Evolutionary conservation across 1,140 invertebrate species (phyloP), one percentile per base, ranked within the genome.

Genomic region (Capitella teleta): DNA sequence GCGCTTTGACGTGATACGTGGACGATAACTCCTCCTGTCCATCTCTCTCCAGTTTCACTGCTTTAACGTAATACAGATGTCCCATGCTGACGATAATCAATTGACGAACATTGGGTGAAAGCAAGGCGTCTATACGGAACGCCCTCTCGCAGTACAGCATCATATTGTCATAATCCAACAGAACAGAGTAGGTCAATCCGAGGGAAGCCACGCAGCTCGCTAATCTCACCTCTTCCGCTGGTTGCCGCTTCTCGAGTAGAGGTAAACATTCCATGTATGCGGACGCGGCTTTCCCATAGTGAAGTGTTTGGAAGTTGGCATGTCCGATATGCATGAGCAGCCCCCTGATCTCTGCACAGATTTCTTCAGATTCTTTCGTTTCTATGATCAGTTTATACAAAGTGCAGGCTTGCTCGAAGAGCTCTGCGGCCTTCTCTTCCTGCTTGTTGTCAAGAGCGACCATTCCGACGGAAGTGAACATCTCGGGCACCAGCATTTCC

Each of bases 151-250:
- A 47, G 19, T 32, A 47, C 18, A 36, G 19, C 18, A 47, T 26
- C 45, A 47, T 47, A 4, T 19, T 47, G 45, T 47, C 45, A 47
- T 32, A 47, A n/a, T 47, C 26, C 21, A 26, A 32, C 28, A 47
- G 45, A 8, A 26, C 16, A 1, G 45, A 47, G 36, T 47, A 47
- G 5, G 45, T 32, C 19, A 47, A 47, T 5, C 45, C 45, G 14
- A 47, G 18, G 5, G 45, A 30, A 16, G 45, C 45, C 3, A 18
- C 19, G 18, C 45, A 47, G 5, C 36, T 32, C 5, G 45, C 45
- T 2, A 47, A 19, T 24, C 25, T 5, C 19, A 32, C 6, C 21
- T 25, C 8, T 47, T 34, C 19, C 19, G 16, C 8, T 21, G 26
- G 19, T 47, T 16, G 16, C 18, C 21, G 18, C n/a, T 19, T 34